These are phyloP conservation scores for Zygogramma bicolorata DNA, from an alignment of 2,888 invertebrate species.

Conservation along the genomic window DNA sequence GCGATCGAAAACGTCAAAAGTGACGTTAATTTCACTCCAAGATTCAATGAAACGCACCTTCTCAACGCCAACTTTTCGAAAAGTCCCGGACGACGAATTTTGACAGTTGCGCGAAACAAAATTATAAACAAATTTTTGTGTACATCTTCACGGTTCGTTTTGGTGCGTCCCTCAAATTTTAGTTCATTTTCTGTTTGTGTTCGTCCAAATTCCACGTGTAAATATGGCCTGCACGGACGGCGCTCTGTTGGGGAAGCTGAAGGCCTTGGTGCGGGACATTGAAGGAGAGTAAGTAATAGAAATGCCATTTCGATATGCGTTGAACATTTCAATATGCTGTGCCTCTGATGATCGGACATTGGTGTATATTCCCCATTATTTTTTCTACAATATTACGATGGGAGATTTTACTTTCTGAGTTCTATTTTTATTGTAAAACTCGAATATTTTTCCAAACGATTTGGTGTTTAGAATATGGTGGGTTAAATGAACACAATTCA, in stretches of 20 bases:
- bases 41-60: neutral
- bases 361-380: too few relatives aligned
- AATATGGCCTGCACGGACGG: conserved; percentile 38
- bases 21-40: too few relatives aligned
- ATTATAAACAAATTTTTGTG: conserved; percentile 40
- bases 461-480: too few relatives aligned
- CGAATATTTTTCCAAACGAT: too few relatives aligned
- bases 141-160: conserved; percentile 31
- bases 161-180: conserved; percentile 35
- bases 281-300: conserved; percentile 33
- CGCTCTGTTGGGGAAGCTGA: conserved; percentile 28
- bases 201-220: conserved; percentile 36
- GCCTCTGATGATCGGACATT: too few relatives aligned
- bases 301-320: too few relatives aligned
- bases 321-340: too few relatives aligned
- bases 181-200: conserved; percentile 35
- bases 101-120: conserved; percentile 31
- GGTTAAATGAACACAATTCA: too few relatives aligned
- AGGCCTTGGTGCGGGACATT: conserved; percentile 33
- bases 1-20: too few relatives aligned
- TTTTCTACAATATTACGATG: too few relatives aligned
- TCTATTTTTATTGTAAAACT: too few relatives aligned
- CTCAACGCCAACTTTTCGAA: neutral
- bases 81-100: neutral
- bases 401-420: too few relatives aligned